Evolutionary conservation across 1,140 invertebrate species (phyloP).

Genomic region (Periplaneta americana): DNA sequence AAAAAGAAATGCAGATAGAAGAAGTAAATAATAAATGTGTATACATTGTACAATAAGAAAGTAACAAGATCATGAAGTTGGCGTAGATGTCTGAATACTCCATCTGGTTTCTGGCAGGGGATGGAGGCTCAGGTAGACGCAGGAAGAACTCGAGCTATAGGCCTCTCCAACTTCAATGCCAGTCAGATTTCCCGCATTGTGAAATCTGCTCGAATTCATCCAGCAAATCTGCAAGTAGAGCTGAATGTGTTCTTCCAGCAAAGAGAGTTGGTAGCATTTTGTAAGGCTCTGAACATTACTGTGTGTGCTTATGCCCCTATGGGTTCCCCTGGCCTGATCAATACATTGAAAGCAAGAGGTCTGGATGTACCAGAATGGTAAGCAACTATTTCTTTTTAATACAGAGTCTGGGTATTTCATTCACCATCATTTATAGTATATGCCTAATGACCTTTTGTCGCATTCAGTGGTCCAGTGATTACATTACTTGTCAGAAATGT

Average conservation of each 20-base stretch:
- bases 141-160: slow-evolving; percentile 46
- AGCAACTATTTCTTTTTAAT: neutral
- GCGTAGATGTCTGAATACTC: too few relatives aligned
- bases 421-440: too few relatives aligned
- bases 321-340: slow-evolving; percentile 53
- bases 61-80: too few relatives aligned
- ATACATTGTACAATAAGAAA: too few relatives aligned
- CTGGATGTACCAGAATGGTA: neutral
- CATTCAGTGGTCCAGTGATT: neutral
- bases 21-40: too few relatives aligned
- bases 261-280: slow-evolving; percentile 56
- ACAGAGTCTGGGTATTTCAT: neutral
- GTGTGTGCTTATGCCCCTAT: slow-evolving; percentile 81
- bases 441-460: neutral
- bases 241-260: slow-evolving; percentile 59
- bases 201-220: slow-evolving; percentile 21
- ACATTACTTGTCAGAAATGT: neutral
- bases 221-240: slow-evolving; percentile 41
- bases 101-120: slow-evolving; percentile 54
- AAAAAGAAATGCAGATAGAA: too few relatives aligned
- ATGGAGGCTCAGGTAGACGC: slow-evolving; percentile 67
- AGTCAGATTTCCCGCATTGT: slow-evolving; percentile 29
- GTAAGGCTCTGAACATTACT: slow-evolving; percentile 60
- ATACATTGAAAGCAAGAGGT: neutral
- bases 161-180: slow-evolving; percentile 35